Evolutionary conservation across 2,113 vertebrate species (phyloP).

Genomic region (Dicerorhinus sumatrensis): DNA sequence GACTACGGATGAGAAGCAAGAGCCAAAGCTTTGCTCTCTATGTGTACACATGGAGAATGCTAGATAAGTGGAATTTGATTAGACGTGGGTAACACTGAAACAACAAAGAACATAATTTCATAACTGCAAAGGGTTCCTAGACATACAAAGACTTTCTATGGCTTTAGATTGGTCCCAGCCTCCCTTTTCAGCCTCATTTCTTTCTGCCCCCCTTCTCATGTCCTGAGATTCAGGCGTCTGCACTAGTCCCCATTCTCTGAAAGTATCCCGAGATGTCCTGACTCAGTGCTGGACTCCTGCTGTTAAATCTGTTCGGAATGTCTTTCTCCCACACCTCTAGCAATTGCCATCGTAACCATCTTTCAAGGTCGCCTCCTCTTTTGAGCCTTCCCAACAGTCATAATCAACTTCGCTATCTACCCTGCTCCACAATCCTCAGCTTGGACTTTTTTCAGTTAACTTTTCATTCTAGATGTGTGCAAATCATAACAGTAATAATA

Average conservation of each 20-base stretch:
- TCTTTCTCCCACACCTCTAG: background rate
- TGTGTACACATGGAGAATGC: no score
- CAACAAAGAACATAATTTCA: background rate
- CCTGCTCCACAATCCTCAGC: background rate
- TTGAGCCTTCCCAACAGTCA: background rate
- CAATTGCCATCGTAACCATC: background rate
- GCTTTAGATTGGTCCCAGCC: no score
- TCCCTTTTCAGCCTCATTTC: background rate
- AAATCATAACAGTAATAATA: background rate
- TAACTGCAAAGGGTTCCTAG: background rate
- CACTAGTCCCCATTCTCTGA: background rate
- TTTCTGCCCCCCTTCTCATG: background rate
- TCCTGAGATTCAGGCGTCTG: background rate
- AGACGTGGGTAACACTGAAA: background rate
- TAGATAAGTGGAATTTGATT: background rate
- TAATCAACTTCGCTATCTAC: no score
- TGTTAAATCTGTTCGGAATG: background rate
- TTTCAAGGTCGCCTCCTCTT: accelerated
- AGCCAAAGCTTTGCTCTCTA: accelerated
- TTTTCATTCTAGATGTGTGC: background rate
- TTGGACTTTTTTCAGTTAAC: background rate
- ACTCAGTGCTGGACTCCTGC: background rate
- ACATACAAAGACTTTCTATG: background rate
- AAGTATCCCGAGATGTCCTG: background rate
- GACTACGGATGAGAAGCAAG: background rate